These are phyloP conservation scores for Cinclus mexicanus DNA, from an alignment of 2,113 vertebrate genomes.

Conservation along the genomic window DNA sequence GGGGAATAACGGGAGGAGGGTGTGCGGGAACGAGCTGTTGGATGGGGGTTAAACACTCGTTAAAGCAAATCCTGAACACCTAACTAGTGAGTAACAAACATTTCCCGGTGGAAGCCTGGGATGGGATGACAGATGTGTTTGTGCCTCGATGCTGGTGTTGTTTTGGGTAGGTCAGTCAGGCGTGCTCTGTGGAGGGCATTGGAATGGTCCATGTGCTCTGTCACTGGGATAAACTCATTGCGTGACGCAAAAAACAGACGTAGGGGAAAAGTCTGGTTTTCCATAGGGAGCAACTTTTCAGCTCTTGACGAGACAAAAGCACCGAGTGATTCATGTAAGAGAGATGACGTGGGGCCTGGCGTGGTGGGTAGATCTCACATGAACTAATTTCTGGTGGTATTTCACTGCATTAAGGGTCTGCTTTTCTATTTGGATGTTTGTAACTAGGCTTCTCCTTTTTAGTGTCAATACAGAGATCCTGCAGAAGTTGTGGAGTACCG, in stretches of 20 bases:
- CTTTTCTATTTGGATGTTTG: not conserved
- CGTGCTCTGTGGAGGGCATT: not conserved
- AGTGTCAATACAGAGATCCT: not conserved
- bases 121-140: not conserved
- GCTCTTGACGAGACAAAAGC: not conserved
- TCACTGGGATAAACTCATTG: not conserved
- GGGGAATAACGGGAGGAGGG: not conserved
- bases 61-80: not conserved
- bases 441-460: not conserved
- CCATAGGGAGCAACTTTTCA: not conserved
- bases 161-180: not conserved
- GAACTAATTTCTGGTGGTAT: not conserved
- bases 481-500: not conserved
- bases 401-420: not conserved
- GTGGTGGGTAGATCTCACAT: not conserved
- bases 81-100: fast-evolving
- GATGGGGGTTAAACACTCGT: fast-evolving
- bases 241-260: not conserved
- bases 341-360: not conserved
- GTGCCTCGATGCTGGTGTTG: not conserved
- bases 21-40: fast-evolving
- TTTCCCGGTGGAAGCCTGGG: not conserved
- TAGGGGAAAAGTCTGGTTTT: not conserved
- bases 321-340: not conserved
- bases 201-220: not conserved